Evolutionary conservation across 2,888 invertebrate genomes (phyloP).

Genomic region (Troides oblongomaculatus): DNA sequence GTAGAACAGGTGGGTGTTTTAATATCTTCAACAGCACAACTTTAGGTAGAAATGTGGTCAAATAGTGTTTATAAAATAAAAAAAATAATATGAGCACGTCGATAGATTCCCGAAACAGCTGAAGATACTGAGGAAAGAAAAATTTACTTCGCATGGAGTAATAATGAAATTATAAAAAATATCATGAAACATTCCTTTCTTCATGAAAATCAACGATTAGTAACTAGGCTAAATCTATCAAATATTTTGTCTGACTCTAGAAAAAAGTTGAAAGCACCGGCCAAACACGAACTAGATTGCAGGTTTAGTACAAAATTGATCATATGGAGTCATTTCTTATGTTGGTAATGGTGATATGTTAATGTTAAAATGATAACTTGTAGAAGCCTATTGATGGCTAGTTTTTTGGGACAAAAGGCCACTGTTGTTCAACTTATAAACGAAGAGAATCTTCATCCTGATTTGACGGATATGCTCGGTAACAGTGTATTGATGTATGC

Average conservation of each 20-base stretch:
- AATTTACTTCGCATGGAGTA: constrained; percentile 74
- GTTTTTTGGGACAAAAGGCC: constrained; percentile 55
- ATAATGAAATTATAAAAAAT: constrained; percentile 58
- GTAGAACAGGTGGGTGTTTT: too few species aligned
- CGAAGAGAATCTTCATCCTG: constrained; percentile 62
- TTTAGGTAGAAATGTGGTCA: too few species aligned
- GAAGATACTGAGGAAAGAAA: constrained; percentile 33
- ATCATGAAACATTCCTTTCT: constrained; percentile 75
- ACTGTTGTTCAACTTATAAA: constrained; percentile 60
- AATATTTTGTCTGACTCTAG: constrained; percentile 54
- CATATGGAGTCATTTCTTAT: too few species aligned
- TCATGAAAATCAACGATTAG: constrained; percentile 57
- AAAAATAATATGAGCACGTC: not conserved
- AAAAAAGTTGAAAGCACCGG: constrained; percentile 48
- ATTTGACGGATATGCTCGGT: constrained; percentile 74
- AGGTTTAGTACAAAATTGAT: constrained; percentile 42
- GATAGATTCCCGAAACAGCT: constrained; percentile 17
- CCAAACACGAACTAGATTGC: constrained; percentile 57
- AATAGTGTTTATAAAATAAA: too few species aligned
- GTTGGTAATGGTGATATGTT: not conserved
- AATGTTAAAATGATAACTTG: constrained; percentile 29
- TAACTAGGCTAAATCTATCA: constrained; percentile 39
- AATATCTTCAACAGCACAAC: not conserved
- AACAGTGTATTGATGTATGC: constrained; percentile 79
- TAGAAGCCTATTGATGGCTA: constrained; percentile 61